Base-by-base conservation (phyloP, 2,113 vertebrate genomes). In the Cryptotis parvus region DNA sequence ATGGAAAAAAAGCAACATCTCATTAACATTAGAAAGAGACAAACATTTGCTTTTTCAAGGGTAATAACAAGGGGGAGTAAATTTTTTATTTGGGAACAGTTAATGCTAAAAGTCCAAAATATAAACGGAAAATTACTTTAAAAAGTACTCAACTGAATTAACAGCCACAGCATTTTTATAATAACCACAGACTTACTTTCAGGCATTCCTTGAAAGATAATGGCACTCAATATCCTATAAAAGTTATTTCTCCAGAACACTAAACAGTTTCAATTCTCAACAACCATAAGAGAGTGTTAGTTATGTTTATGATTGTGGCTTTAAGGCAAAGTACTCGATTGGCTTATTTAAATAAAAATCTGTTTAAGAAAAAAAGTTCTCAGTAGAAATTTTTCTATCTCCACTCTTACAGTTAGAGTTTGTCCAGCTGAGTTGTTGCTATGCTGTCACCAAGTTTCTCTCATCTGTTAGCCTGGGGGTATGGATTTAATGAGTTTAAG, bases 401-500 rank as follows among this genome's bases (percentile, higher is more conserved):
- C 58, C 2, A n/a, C 39, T 88, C 49, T 90, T 43, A 84, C 5
- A 33, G 52, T n/a, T 58, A 37, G 1, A 91, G 22, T 70, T 87
- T 84, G 20, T 88, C 92, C 90, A 94, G 61, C n/a, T 91, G 61
- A 86, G 55, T 92, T 52, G 33, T 93, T 74, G 55, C 55, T 24
- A 24, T 20, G 55, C 24, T 33, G 91, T 61, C 27, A 58, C 31
- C 33, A 9, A 87, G 41, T 76, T 81, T 78, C n/a, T 91, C 29
- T 86, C 39, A 35, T 84, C 52, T 31, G 27, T 49, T 69, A 86
- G n/a, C 83, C 18, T 77, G 52, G 4, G 26, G 52, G 29, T 91
- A 3, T 89, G 91, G 81, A 91, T 82, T 92, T 82, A 91, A 77
- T 66, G 69, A 83, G 29, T 84, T 87, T 84, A 81, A 87, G 68